A percentile compares a stretch with the other conserved stretches of the same genome.
These are phyloP conservation scores for Mastigias papua DNA, from an alignment of 30 jellyfish, hydroid and myxozoan genomes.

Conservation along the genomic window DNA sequence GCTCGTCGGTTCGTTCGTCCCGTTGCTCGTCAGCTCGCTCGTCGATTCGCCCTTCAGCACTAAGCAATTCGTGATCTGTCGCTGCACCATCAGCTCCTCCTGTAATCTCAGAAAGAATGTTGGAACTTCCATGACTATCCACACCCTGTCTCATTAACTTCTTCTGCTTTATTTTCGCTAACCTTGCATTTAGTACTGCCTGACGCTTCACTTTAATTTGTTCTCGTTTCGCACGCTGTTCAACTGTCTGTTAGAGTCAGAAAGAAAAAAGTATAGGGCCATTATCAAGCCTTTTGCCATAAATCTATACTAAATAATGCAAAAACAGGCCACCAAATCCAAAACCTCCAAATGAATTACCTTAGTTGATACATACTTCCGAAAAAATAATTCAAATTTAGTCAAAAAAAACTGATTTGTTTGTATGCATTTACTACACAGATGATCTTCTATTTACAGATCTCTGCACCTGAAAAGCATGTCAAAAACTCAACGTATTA, in stretches of 20 bases:
- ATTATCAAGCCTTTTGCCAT: too few species aligned
- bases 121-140: background rate
- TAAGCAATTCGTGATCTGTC: background rate
- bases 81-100: background rate
- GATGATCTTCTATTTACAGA: conserved; percentile 20
- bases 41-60: background rate
- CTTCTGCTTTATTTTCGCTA: conserved; percentile 74
- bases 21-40: background rate
- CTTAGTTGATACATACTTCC: background rate
- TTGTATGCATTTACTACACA: conserved; percentile 74
- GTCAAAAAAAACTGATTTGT: background rate
- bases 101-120: too few species aligned
- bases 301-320: too few species aligned
- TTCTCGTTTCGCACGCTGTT: conserved; percentile 81
- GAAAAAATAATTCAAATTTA: background rate
- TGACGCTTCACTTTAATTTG: conserved; percentile 74
- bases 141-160: conserved; percentile 22
- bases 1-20: too few species aligned
- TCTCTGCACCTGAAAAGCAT: conserved; percentile 78
- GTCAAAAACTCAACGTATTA: background rate
- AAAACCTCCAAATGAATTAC: background rate
- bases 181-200: conserved; percentile 85
- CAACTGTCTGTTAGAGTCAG: conserved; percentile 45
- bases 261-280: background rate
- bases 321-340: background rate